Percentiles rank a stretch among this genome's conserved stretches.
Evolutionary conservation across 2,888 invertebrate genomes (phyloP).

Genomic region (Prenolepis imparis): DNA sequence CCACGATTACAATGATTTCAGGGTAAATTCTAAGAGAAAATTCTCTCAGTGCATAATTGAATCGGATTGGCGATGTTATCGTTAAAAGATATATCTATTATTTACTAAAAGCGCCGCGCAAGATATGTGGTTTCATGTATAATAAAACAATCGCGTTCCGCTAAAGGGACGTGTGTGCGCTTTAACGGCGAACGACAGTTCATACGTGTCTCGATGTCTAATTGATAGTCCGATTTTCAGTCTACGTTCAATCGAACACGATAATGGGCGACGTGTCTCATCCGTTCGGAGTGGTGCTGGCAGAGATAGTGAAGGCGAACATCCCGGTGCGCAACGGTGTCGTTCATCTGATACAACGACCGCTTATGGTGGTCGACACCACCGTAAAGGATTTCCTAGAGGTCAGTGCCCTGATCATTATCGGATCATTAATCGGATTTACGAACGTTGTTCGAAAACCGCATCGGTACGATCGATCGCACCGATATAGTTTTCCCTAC

Average conservation of each 20-base stretch:
- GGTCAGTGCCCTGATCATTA: slow-evolving; percentile 88
- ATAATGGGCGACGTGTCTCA: slow-evolving; percentile 93
- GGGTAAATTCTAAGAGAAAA: too few relatives aligned
- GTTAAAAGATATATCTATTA: neutral
- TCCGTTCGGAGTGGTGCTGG: slow-evolving; percentile 93
- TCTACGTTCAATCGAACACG: slow-evolving; percentile 95
- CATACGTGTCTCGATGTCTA: slow-evolving; percentile 1
- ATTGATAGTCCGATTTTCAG: slow-evolving; percentile 86
- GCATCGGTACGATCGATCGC: neutral
- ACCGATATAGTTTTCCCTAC: neutral
- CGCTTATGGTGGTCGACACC: slow-evolving; percentile 96
- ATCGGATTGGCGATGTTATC: neutral
- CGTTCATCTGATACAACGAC: slow-evolving; percentile 96
- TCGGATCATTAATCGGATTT: neutral
- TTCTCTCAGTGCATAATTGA: too few relatives aligned
- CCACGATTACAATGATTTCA: too few relatives aligned
- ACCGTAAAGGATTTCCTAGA: slow-evolving; percentile 94
- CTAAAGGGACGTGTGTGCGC: neutral
- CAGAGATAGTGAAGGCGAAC: slow-evolving; percentile 95
- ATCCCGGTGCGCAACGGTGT: slow-evolving; percentile 97
- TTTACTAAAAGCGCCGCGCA: too few relatives aligned
- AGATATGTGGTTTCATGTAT: neutral
- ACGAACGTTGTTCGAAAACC: neutral
- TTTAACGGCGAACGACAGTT: neutral
- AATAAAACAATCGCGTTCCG: neutral